These are phyloP conservation scores for Athalia rosae DNA, from an alignment of 2,888 invertebrate species.

Conservation along the genomic window DNA sequence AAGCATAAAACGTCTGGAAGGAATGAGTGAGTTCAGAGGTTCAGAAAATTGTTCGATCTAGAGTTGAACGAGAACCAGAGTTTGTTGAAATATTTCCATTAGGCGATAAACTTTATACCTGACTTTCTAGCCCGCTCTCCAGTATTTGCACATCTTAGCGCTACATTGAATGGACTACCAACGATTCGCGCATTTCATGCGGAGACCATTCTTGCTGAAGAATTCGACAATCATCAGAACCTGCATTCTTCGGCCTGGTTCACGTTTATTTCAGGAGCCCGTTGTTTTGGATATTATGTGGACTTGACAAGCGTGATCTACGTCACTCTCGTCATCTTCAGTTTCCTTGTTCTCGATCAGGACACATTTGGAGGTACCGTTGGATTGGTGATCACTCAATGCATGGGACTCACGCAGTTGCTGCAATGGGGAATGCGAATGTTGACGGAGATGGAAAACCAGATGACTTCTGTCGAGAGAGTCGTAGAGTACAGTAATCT, in stretches of 20 bases:
- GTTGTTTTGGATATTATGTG: constrained; percentile 95
- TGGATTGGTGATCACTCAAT: constrained; percentile 87
- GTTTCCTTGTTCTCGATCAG: constrained; percentile 80
- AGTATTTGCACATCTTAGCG: constrained; percentile 94
- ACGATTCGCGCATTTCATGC: constrained; percentile 94
- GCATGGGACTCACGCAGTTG: constrained; percentile 80
- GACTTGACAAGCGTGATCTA: constrained; percentile 92
- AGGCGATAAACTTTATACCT: too few relatives aligned
- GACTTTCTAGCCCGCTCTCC: constrained; percentile 87
- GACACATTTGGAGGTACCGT: constrained; percentile 77
- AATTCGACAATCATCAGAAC: constrained; percentile 89
- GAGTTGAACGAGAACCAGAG: neutral
- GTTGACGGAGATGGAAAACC: constrained; percentile 84
- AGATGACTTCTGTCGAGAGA: constrained; percentile 94
- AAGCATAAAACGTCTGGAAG: constrained; percentile 87
- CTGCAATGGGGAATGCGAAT: too few relatives aligned
- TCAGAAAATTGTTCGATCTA: neutral
- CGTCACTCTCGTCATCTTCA: constrained; percentile 89
- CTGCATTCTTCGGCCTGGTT: constrained; percentile 95
- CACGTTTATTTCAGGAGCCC: constrained; percentile 89
- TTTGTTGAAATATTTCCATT: neutral
- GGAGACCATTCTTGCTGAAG: constrained; percentile 84
- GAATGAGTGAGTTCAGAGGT: constrained; percentile 81
- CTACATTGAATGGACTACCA: constrained; percentile 91
- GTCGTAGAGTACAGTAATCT: constrained; percentile 77